These are phyloP conservation scores for Bovichtus diacanthus DNA, from an alignment of 2,797 vertebrate genomes.

Conservation along the genomic window DNA sequence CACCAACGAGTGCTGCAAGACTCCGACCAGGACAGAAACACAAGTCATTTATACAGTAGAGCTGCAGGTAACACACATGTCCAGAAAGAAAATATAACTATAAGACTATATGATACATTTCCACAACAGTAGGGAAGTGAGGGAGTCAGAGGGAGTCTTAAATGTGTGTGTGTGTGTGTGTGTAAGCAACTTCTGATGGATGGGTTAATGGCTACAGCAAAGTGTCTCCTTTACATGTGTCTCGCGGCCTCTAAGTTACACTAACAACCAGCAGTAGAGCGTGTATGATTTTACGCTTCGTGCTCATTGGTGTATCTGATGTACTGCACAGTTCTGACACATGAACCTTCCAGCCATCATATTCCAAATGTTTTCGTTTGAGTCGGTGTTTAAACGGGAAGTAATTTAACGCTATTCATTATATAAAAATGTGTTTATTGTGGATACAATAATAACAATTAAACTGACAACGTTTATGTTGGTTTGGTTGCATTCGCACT, in stretches of 20 bases:
- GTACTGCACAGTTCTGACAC: neutral
- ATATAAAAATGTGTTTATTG: neutral
- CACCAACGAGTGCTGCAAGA: too few relatives aligned
- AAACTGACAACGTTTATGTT: too few relatives aligned
- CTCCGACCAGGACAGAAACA: too few relatives aligned
- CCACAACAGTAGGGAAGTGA: neutral
- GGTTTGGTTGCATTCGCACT: neutral
- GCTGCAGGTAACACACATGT: too few relatives aligned
- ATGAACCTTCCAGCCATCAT: neutral
- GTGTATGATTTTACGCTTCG: constrained; percentile 3
- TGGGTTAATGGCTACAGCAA: constrained; percentile 23
- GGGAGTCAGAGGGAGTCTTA: constrained; percentile 5
- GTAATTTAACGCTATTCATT: neutral
- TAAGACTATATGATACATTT: too few relatives aligned
- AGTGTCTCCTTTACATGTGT: constrained; percentile 8
- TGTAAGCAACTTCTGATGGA: neutral
- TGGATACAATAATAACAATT: too few relatives aligned
- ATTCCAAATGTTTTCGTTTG: neutral
- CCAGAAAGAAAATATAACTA: too few relatives aligned
- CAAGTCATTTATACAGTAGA: too few relatives aligned
- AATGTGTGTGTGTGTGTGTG: constrained; percentile 8
- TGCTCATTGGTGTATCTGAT: neutral
- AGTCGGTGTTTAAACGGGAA: neutral
- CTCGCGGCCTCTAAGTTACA: neutral
- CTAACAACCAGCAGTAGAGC: constrained; percentile 1